Conservation (phyloP, 2,113 vertebrate genomes). For the Gallinago jamesoni region DNA sequence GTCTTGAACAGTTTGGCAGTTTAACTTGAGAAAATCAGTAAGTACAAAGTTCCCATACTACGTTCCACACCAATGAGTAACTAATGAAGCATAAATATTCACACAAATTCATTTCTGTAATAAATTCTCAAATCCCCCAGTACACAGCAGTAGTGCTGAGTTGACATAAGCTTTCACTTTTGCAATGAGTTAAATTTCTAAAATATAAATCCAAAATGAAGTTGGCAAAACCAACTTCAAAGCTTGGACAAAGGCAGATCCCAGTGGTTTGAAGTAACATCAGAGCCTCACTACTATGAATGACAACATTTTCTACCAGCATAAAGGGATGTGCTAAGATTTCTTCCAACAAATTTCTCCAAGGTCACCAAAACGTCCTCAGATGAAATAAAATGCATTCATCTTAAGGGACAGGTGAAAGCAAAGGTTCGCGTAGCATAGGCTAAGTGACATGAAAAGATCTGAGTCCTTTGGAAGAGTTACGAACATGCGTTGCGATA, state of each 20-base stretch:
- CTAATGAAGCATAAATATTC: constrained; percentile 67
- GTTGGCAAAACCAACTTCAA: neutral
- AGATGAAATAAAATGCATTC: neutral
- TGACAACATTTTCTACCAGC: neutral
- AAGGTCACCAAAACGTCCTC: neutral
- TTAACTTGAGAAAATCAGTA: constrained; percentile 63
- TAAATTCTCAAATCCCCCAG: constrained; percentile 46
- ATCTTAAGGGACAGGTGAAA: neutral
- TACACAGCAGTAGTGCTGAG: constrained; percentile 17
- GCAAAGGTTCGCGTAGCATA: neutral
- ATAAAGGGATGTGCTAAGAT: neutral
- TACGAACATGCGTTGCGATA: rapidly evolving
- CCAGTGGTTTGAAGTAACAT: neutral
- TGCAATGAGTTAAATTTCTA: neutral
- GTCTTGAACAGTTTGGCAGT: constrained; percentile 51
- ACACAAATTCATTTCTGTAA: constrained; percentile 55
- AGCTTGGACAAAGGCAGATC: neutral
- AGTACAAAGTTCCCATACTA: constrained; percentile 62
- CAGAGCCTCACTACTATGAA: neutral
- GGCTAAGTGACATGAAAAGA: neutral
- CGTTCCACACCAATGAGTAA: constrained; percentile 59
- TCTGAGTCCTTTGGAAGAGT: neutral
- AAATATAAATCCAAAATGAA: neutral
- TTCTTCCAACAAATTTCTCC: neutral
- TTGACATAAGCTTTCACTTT: neutral